Conservation (phyloP, 2,888 invertebrate species). For the Dicyrtomina minuta region DNA sequence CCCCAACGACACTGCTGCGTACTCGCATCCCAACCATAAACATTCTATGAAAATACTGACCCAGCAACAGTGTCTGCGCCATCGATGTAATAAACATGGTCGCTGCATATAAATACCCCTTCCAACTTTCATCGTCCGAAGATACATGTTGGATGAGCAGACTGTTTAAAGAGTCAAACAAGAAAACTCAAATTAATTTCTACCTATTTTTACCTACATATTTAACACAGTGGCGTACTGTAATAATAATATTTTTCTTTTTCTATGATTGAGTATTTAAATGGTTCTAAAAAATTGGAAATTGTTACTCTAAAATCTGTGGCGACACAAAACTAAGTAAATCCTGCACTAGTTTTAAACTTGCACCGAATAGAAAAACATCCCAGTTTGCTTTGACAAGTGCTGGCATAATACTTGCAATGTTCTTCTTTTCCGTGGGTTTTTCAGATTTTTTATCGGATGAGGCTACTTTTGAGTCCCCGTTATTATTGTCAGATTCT, state of each 20-base stretch:
- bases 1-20: constrained; percentile 60
- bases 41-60: constrained; percentile 62
- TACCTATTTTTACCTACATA: background rate
- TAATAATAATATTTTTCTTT: too few relatives aligned
- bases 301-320: constrained; percentile 74
- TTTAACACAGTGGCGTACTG: background rate
- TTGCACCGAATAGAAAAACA: constrained; percentile 77
- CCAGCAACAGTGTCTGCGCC: constrained; percentile 61
- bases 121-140: constrained; percentile 59
- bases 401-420: constrained; percentile 80
- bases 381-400: constrained; percentile 82
- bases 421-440: constrained; percentile 60
- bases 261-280: background rate
- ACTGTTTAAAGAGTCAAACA: constrained; percentile 48
- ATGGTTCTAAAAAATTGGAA: background rate
- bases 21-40: constrained; percentile 64
- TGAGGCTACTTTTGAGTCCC: background rate
- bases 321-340: constrained; percentile 87
- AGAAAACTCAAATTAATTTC: too few relatives aligned
- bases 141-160: constrained; percentile 55
- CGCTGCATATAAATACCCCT: constrained; percentile 63
- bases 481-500: too few relatives aligned
- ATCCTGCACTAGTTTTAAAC: constrained; percentile 81
- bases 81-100: constrained; percentile 60
- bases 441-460: background rate